These are phyloP conservation scores for Byasa hedistus DNA, from an alignment of 2,888 invertebrate genomes.

Conservation along the genomic window DNA sequence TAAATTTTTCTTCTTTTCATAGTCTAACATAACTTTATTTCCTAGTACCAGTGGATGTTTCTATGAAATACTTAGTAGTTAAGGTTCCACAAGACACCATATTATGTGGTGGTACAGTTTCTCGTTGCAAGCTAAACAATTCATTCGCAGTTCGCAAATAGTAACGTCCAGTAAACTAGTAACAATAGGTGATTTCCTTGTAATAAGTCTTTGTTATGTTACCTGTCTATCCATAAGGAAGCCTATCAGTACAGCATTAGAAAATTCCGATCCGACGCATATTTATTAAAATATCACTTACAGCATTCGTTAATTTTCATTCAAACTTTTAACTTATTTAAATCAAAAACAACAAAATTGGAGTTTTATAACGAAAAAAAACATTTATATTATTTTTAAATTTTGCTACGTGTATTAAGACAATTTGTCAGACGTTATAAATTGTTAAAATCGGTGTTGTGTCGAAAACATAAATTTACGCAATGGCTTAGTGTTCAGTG, in stretches of 20 bases:
- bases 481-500: conserved; percentile 41
- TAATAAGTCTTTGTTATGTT: conserved; percentile 72
- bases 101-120: conserved; percentile 35
- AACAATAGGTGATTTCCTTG: conserved; percentile 71
- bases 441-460: neutral
- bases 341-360: no score
- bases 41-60: conserved; percentile 11
- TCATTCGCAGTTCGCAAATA: conserved; percentile 57
- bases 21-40: neutral
- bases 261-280: neutral
- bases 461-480: conserved; percentile 31
- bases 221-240: conserved; percentile 44
- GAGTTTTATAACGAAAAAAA: no score
- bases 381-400: no score
- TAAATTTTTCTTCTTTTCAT: neutral
- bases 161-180: conserved; percentile 59
- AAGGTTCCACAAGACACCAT: conserved; percentile 33
- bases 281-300: neutral
- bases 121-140: conserved; percentile 63
- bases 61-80: conserved; percentile 14
- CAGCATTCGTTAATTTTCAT: neutral
- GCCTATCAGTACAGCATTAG: conserved; percentile 9
- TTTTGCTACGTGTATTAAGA: no score
- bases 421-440: no score
- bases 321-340: neutral